Percentiles rank a stretch among this genome's conserved stretches.
These are phyloP conservation scores for Adelognathus sp. DNA, from an alignment of 2,888 invertebrate species.

Conservation along the genomic window DNA sequence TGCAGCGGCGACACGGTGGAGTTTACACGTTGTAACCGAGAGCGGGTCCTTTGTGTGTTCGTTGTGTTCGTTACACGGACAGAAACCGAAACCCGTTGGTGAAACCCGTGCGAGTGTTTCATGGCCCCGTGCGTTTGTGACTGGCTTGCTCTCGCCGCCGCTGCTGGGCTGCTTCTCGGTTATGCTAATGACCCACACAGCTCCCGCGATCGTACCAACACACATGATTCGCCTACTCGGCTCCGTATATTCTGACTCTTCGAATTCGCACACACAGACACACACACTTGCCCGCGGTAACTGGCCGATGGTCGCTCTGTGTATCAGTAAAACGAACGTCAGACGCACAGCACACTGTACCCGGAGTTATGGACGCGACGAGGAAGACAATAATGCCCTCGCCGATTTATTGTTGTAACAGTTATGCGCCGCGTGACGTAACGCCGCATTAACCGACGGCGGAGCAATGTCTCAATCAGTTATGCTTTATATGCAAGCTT, in stretches of 20 bases:
- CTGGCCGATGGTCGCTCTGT: conserved; percentile 29
- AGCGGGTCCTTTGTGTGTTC: conserved; percentile 57
- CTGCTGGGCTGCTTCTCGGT: conserved; percentile 66
- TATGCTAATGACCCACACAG: conserved; percentile 74
- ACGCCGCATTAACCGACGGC: conserved; percentile 70
- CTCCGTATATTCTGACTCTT: conserved; percentile 35
- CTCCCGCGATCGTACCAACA: conserved; percentile 49
- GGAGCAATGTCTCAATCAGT: conserved; percentile 72
- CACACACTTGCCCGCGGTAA: conserved; percentile 22
- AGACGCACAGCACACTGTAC: conserved; percentile 24
- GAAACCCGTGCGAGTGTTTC: conserved; percentile 47
- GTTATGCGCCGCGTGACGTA: conserved; percentile 69
- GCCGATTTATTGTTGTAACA: conserved; percentile 76
- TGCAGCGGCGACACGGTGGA: conserved; percentile 28
- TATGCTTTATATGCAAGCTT: conserved; percentile 31
- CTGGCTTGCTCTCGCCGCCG: conserved; percentile 55
- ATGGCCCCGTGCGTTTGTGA: conserved; percentile 41
- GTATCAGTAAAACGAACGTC: conserved; percentile 41
- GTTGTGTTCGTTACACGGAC: conserved; percentile 53
- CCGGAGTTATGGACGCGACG: conserved; percentile 60
- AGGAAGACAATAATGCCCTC: conserved; percentile 70
- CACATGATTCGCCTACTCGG: not conserved
- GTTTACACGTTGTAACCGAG: conserved; percentile 59
- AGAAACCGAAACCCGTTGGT: conserved; percentile 23
- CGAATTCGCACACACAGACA: conserved; percentile 32